Base-by-base conservation (phyloP, 2,888 invertebrate genomes). In the Drosophila aldrichi region DNA sequence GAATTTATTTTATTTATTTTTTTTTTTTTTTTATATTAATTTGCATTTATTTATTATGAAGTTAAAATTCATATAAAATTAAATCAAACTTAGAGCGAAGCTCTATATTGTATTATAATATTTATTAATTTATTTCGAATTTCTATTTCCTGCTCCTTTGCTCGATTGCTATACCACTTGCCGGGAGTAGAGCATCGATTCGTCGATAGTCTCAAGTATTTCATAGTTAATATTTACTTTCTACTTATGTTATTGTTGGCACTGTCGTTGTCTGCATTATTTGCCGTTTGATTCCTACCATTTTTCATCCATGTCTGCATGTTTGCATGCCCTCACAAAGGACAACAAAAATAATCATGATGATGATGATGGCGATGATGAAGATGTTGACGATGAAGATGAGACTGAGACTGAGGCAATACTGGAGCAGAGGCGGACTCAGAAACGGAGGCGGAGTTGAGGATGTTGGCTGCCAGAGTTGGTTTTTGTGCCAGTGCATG, bases 321-420 rank as follows among this genome's bases (percentile, higher is more conserved):
- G 85, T 84, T 84, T 88, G 88, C 84, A 84, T 84, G 88, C 82
- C 20, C 79, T 88, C 74, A 84, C 84, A 84, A 84, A 88, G 85
- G 89, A 84, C 67, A 71, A 87, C 76, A 58, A 70, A 66, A 59
- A 74, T 67, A 44, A 66, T 56, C 43, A 25, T 70, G 51, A 22
- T 49, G 34, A 51, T 40, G 61, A 16, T 61, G 29, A 29, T 36
- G 61, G 16, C 56, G 29, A 36, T 55, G 55, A 5, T 58, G 57
- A 16, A 36, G 52, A 22, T 55, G 55, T 0, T 48, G 46, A 18
- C 29, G 52, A 32, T 71, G 54, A 43, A 41, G 71, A 40, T 60
- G 69, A 16, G 22, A 25, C 40, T 14, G 36, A 52, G 36, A 16
- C 34, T 29, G 29, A 29, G 29, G 29, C 29, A 2, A 29, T 29